Evolutionary conservation across 2,797 vertebrate species (phyloP).

Genomic region (Iguana delicatissima): DNA sequence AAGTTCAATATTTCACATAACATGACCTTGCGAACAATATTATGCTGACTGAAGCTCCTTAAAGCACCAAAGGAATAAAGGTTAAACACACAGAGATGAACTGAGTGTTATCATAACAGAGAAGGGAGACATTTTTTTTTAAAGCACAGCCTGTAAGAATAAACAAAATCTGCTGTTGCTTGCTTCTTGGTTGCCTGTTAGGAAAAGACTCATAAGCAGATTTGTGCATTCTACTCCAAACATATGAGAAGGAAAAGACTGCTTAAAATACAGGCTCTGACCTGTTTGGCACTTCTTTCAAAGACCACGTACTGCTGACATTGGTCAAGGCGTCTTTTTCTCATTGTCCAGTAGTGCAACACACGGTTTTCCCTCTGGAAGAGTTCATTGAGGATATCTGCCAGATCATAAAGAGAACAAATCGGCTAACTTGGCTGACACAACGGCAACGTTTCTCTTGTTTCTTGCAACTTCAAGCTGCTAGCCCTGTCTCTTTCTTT

Average conservation of each 20-base stretch:
- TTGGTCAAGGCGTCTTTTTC: conserved; percentile 95
- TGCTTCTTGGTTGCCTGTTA: neutral
- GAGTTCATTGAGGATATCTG: conserved; percentile 97
- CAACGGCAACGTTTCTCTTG: conserved; percentile 11
- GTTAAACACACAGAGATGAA: neutral
- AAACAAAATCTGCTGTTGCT: neutral
- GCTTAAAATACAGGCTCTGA: conserved; percentile 65
- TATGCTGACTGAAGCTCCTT: neutral
- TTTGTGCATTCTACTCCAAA: neutral
- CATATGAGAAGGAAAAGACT: neutral
- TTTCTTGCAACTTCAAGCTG: too few relatives aligned
- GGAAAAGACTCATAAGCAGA: neutral
- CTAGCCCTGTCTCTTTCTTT: neutral
- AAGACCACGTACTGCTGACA: conserved; percentile 98
- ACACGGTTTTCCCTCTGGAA: conserved; percentile 98
- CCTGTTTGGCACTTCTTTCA: conserved; percentile 97
- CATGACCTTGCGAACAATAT: conserved; percentile 21
- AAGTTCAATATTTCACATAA: conserved; percentile 26
- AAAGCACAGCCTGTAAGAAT: neutral
- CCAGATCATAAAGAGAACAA: conserved; percentile 25
- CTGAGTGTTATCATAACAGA: neutral
- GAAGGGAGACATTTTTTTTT: neutral
- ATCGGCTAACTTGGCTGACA: neutral
- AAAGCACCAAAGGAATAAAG: neutral
- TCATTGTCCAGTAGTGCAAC: conserved; percentile 98